Evolutionary conservation across 2,113 vertebrate species (phyloP).

Genomic region (Chaetodon trifascialis): DNA sequence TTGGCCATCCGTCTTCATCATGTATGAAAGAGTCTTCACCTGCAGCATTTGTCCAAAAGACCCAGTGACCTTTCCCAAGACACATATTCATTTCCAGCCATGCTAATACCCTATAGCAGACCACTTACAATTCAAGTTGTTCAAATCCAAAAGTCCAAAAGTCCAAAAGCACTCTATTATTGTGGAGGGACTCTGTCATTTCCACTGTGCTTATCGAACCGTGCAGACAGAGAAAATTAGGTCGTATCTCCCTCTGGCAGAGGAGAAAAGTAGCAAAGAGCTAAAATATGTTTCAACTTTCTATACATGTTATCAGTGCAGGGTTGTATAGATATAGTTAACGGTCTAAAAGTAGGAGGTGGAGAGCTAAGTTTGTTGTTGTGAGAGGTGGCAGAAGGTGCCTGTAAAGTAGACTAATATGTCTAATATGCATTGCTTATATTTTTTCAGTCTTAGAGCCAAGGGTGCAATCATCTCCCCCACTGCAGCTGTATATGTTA

Average conservation of each 20-base stretch:
- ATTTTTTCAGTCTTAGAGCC: neutral
- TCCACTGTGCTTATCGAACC: constrained; percentile 42
- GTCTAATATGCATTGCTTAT: neutral
- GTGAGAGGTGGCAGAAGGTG: neutral
- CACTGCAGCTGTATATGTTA: neutral
- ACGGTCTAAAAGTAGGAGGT: neutral
- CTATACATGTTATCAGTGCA: neutral
- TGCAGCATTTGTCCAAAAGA: neutral
- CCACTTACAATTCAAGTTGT: constrained; percentile 35
- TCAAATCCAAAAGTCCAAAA: constrained; percentile 35
- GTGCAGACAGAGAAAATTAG: constrained; percentile 36
- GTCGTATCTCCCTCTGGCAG: constrained; percentile 41
- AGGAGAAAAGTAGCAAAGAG: constrained; percentile 1
- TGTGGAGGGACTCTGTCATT: constrained; percentile 26
- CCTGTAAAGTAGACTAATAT: neutral
- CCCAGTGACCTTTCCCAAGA: neutral
- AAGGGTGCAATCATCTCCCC: neutral
- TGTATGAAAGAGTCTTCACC: neutral
- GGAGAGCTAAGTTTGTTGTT: neutral
- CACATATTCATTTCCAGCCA: neutral
- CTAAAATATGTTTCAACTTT: constrained; percentile 8
- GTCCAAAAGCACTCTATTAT: constrained; percentile 34
- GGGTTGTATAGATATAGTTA: neutral
- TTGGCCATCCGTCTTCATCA: neutral
- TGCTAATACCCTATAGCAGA: neutral